Base-by-base conservation (phyloP, 2,113 vertebrate species). In the Sigmodon hispidus region DNA sequence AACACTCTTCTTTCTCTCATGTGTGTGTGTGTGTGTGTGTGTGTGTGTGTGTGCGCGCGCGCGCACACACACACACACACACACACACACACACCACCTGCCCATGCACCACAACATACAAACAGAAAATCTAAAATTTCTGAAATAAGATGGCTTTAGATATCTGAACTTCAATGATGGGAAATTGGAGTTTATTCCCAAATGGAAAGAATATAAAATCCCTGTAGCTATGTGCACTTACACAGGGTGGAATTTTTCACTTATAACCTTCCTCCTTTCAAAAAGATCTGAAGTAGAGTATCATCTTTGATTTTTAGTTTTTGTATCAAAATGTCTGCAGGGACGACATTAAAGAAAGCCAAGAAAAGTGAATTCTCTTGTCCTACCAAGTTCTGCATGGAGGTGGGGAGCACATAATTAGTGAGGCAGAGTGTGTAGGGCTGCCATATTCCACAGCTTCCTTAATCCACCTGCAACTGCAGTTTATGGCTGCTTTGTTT, bases 291-390 rank as follows among this genome's bases (percentile, higher is more conserved):
- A 97, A 95, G 76, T 43, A 86, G 48, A 81, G 55, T 7, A 50
- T 77, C 52, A 76, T 80, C 96, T 96, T 94, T 93, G 95, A 95
- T 96, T 96, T 91, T 69, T 29, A 31, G 59, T 92, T 79, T 95
- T 97, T 69, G 67, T 90, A 91, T 87, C 91, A 73, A 91, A 83
- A 92, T 75, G 65, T 83, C 89, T 89, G 26, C 80, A 77, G 89
- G 65, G 34, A 87, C 10, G 21, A 87, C n/a, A 89, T 92, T 36
- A 90, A 95, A 94, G 57, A 65, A 80, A n/a, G 22, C 65, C 80
- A 26, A 81, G 59, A 55, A 92, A 80, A 36, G 70, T 43, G 48
- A 70, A 50, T 73, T 65, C 21, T 65, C 67, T 91, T 2, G 69
- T 73, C 63, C 48, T 43, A 79, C 34, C 55, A 67, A 24, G 73